Evolutionary conservation across 2,888 invertebrate genomes (phyloP).

Genomic region (Habrosyne pyritoides): DNA sequence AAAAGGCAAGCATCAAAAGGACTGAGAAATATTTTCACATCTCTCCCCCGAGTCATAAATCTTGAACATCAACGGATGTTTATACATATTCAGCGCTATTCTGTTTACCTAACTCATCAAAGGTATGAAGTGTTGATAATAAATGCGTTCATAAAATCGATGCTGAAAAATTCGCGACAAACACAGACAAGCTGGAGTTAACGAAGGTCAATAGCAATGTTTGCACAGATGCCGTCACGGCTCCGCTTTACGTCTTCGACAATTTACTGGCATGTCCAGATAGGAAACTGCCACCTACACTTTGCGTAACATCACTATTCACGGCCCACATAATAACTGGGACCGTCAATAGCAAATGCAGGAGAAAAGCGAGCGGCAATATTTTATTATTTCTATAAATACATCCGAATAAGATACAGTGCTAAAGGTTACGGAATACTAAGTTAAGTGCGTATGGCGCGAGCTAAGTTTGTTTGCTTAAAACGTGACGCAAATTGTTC

Average conservation of each 20-base stretch:
- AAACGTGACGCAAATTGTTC: background rate
- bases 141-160: conserved; percentile 24
- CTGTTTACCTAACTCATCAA: conserved; percentile 19
- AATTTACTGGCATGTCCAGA: conserved; percentile 21
- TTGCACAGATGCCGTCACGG: conserved; percentile 47
- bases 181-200: conserved; percentile 18
- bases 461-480: background rate
- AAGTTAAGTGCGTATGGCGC: background rate
- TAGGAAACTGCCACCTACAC: conserved; percentile 21
- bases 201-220: conserved; percentile 54
- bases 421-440: background rate
- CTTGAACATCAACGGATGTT: background rate
- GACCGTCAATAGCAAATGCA: background rate
- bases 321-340: background rate
- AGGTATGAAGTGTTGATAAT: conserved; percentile 29
- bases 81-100: background rate
- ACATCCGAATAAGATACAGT: background rate
- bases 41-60: background rate
- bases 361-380: background rate
- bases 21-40: background rate
- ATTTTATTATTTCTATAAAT: background rate
- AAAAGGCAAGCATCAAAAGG: background rate
- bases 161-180: conserved; percentile 23
- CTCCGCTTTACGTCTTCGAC: conserved; percentile 14
- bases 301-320: conserved; percentile 19